phyloP scores from a whole-genome alignment of 2,888 invertebrate genomes.

The Bhutanitis thaidina region DNA sequence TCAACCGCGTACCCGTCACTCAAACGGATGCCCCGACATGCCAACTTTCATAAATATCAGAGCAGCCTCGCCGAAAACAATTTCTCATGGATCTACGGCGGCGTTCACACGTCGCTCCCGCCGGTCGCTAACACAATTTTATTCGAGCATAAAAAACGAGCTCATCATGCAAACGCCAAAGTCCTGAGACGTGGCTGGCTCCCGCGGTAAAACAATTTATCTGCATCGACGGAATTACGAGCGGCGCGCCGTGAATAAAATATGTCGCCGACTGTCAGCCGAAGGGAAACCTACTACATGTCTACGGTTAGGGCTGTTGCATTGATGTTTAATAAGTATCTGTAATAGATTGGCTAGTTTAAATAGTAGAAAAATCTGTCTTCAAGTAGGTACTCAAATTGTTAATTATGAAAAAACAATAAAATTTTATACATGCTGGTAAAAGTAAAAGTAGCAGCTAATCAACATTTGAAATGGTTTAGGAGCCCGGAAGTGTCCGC shows the following conservation, averaged over 20 bases:
- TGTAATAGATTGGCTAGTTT: neutral
- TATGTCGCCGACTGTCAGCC: constrained; percentile 77
- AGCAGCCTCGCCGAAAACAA: constrained; percentile 70
- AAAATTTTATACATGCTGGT: too few relatives aligned
- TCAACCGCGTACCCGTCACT: constrained; percentile 49
- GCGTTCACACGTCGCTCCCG: constrained; percentile 63
- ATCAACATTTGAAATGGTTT: too few relatives aligned
- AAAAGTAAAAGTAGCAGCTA: too few relatives aligned
- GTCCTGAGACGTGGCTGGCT: constrained; percentile 66
- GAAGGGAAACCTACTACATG: constrained; percentile 45
- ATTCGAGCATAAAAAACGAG: constrained; percentile 78
- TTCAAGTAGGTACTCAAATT: too few relatives aligned
- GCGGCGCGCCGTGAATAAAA: constrained; percentile 75
- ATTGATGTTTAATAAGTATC: neutral
- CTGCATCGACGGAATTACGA: constrained; percentile 79
- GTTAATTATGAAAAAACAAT: too few relatives aligned
- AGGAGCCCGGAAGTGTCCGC: too few relatives aligned
- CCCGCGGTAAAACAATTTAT: constrained; percentile 79
- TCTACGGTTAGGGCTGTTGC: constrained; percentile 23
- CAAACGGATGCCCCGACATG: constrained; percentile 57
- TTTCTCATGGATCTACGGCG: constrained; percentile 60
- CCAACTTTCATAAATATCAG: constrained; percentile 75
- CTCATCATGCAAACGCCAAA: constrained; percentile 79
- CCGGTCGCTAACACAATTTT: constrained; percentile 75
- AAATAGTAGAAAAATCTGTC: too few relatives aligned